A percentile compares a stretch with the other conserved stretches of the same genome.
phyloP scores from a whole-genome alignment of 1,140 invertebrate genomes.

The Drosophila kohkoa region DNA sequence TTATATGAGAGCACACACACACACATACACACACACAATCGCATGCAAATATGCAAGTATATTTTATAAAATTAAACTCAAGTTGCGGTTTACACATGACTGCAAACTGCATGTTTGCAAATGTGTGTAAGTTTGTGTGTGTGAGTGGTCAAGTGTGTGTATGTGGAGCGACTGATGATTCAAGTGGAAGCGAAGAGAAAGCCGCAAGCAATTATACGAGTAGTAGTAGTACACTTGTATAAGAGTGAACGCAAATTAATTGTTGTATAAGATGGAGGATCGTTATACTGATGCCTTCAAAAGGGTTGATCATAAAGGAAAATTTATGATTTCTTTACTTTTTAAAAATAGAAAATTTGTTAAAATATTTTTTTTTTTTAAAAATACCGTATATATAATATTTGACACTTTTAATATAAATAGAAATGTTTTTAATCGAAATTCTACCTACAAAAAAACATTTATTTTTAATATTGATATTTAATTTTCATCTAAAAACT shows the following conservation, averaged over 20 bases:
- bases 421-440: too few relatives aligned
- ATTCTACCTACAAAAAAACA: too few relatives aligned
- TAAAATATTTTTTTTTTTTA: too few relatives aligned
- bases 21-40: constrained; percentile 13
- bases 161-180: constrained; percentile 31
- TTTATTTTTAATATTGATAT: too few relatives aligned
- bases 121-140: constrained; percentile 2
- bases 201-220: background rate
- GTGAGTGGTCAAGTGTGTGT: constrained; percentile 34
- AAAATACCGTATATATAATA: too few relatives aligned
- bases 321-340: too few relatives aligned
- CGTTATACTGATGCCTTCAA: background rate
- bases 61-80: constrained; percentile 52
- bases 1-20: constrained; percentile 41
- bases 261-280: background rate
- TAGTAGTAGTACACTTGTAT: background rate
- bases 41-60: constrained; percentile 14
- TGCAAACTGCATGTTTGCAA: constrained; percentile 27
- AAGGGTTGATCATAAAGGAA: too few relatives aligned
- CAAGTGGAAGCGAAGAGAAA: background rate
- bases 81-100: constrained; percentile 55
- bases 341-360: too few relatives aligned
- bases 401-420: too few relatives aligned
- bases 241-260: background rate
- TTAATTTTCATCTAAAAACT: too few relatives aligned